A percentile compares a stretch with the other conserved stretches of the same genome.
Conservation (phyloP, 2,888 invertebrate species). For the Nephrotoma guestfalica region DNA sequence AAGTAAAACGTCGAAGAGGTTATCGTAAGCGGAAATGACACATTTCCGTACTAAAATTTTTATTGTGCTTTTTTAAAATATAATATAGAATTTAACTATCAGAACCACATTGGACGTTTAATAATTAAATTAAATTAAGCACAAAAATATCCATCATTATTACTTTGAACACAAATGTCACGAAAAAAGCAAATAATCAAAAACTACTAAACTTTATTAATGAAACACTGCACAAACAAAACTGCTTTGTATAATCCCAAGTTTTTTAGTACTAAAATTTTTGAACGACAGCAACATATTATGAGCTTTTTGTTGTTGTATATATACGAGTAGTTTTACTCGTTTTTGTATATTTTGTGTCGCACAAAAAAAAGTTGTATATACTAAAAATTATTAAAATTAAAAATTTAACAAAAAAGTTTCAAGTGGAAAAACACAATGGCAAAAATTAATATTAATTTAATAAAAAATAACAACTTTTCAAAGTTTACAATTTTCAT, state of each 20-base stretch:
- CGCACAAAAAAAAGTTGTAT: background rate
- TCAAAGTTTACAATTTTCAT: background rate
- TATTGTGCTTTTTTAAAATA: too few relatives aligned
- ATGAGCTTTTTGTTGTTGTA: background rate
- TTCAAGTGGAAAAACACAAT: background rate
- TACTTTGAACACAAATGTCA: background rate
- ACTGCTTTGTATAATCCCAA: background rate
- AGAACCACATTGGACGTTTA: too few relatives aligned
- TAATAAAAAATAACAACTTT: background rate
- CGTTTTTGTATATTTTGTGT: background rate
- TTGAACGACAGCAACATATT: background rate
- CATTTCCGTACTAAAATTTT: too few relatives aligned
- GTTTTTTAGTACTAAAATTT: background rate
- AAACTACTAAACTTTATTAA: background rate
- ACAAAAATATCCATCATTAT: too few relatives aligned
- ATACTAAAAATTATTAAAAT: background rate
- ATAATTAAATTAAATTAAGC: too few relatives aligned
- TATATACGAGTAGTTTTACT: background rate
- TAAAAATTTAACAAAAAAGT: background rate
- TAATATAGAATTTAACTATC: too few relatives aligned
- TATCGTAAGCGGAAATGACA: too few relatives aligned
- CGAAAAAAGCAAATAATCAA: background rate
- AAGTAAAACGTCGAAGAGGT: too few relatives aligned
- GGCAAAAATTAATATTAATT: background rate
- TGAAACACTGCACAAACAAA: background rate